Evolutionary conservation across 2,888 invertebrate species (phyloP).

Genomic region (Lumbricus terrestris): DNA sequence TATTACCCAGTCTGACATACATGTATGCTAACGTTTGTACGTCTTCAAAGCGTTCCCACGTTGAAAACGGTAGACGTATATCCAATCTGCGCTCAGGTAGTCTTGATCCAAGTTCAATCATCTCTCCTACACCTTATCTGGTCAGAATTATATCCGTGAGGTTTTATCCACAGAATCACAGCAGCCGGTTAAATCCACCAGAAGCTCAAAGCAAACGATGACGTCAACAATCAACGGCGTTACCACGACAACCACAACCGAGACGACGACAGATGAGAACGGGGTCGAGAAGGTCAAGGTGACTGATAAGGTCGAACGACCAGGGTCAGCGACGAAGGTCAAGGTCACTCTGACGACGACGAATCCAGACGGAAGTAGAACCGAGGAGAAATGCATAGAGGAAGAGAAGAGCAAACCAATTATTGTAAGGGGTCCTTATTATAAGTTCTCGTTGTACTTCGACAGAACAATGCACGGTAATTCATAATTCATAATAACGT

Average conservation of each 20-base stretch:
- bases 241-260: neutral
- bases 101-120: neutral
- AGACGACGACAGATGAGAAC: neutral
- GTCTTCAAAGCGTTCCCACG: too few species aligned
- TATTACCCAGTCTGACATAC: too few species aligned
- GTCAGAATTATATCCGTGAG: too few species aligned
- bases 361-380: neutral
- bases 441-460: too few species aligned
- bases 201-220: neutral
- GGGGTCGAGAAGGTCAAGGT: neutral
- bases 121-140: neutral
- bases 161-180: neutral
- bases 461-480: too few species aligned
- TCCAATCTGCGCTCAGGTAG: neutral
- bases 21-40: neutral
- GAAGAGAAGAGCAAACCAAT: constrained; percentile 61
- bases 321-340: neutral
- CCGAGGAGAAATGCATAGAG: constrained; percentile 64
- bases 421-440: neutral
- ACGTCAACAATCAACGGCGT: neutral
- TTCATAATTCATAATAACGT: too few species aligned
- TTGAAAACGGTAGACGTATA: too few species aligned
- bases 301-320: neutral
- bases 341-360: neutral
- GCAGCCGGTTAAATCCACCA: neutral